These are phyloP conservation scores for Mercenaria mercenaria DNA, from an alignment of 1,140 invertebrate genomes.

Conservation along the genomic window DNA sequence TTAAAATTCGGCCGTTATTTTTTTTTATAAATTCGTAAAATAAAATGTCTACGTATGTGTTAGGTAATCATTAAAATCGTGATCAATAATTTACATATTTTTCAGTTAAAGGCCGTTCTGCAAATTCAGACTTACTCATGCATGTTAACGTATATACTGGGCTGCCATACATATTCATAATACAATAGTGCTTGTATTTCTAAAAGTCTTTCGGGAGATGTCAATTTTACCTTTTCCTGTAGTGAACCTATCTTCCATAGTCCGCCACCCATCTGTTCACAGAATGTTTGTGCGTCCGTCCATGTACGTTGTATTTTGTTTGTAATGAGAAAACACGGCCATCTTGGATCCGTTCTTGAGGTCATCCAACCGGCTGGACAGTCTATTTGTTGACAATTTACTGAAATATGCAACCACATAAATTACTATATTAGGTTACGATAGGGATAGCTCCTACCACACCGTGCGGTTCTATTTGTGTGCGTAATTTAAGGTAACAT, in stretches of 20 bases:
- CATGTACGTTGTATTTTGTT: constrained; percentile 50
- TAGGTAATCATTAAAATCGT: no score
- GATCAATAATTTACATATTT: no score
- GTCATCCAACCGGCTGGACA: constrained; percentile 45
- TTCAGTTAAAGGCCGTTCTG: no score
- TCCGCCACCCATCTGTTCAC: constrained; percentile 50
- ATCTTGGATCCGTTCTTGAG: background rate
- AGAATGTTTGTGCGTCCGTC: constrained; percentile 32
- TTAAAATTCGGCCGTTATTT: no score
- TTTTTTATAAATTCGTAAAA: no score
- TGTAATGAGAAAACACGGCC: constrained; percentile 58
- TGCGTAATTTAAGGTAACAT: background rate
- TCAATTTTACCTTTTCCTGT: constrained; percentile 48
- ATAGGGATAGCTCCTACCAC: background rate
- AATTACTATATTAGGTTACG: background rate
- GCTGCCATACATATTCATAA: no score
- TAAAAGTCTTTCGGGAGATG: no score
- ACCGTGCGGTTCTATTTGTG: background rate
- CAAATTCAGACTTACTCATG: no score
- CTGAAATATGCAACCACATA: background rate
- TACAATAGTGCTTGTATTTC: no score
- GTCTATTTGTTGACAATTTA: background rate
- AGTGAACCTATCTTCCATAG: constrained; percentile 27
- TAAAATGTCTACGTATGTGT: no score
- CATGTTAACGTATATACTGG: no score